Evolutionary conservation across 2,888 invertebrate genomes (phyloP), one percentile per base, ranked within the genome.

Genomic region (Elmis aenea): DNA sequence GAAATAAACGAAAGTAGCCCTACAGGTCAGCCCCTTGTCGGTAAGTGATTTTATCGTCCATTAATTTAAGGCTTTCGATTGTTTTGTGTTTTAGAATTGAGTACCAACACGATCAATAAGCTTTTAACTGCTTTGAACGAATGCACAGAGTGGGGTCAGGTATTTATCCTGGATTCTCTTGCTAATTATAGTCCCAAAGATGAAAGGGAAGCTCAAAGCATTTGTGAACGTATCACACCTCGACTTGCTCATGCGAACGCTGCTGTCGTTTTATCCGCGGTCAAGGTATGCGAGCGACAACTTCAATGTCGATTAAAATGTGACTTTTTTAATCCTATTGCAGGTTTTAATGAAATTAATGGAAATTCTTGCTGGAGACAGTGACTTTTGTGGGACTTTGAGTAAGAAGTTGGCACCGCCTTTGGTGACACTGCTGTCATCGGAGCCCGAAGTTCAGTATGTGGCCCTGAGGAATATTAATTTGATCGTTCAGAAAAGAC

Each of bases 361-460:
- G 81, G 97, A 99, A 72, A 92, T 97, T 84, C 75, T 99, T 42
- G 83, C 92, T 2, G 83, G 83, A 2, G 92, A 93, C 62, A 83
- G 89, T 1, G 99, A 99, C 63, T 92, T 96, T 60, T 93, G 97
- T 45, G 79, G 83, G 24, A 90, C 91, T 3, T 72, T 99, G 36
- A 91, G 93, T 15, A 94, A 97, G 67, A 99, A 99, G 69, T 72
- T 99, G 55, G 95, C 99, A 3, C 99, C 99, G n/a, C 99, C 99
- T 5, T 76, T 99, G 21, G 99, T 99, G 5, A 99, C 99, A 0
- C 73, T 99, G 33, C 77, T 99, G 5, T 95, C 95, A 25, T 94
- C 96, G 0, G 99, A 99, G 67, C 95, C 99, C 0, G 99, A 99
- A 70, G 97, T 99, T 30, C 99, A 99, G 68, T 99, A 99, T 64